Base-by-base conservation (phyloP, 1,140 invertebrate species). In the Leptinotarsa texana region DNA sequence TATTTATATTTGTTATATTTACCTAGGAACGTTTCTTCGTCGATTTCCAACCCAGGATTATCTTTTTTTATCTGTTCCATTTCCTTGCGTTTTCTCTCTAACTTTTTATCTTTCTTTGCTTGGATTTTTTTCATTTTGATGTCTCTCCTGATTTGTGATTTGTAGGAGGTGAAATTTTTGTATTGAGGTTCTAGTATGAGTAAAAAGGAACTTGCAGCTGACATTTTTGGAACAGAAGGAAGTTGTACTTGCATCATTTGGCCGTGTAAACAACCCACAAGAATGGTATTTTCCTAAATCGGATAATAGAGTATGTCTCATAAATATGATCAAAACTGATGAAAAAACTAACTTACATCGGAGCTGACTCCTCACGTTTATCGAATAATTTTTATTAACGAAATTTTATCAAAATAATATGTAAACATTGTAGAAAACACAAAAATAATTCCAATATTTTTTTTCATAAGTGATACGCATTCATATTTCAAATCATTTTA, bases 101-200 rank as follows among this genome's bases (percentile, higher is more conserved):
- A 79, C 82, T 89, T 91, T 62, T 85, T 85, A 67, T 88, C 86
- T 77, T 87, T 90, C 13, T 83, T 82, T 63, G 80, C 76, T 76
- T 89, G 85, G 3, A 85, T 84, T 69, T 86, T 80, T 4, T 79
- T 76, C 1, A 86, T 78, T 13, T 85, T 77, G 15, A 86, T 77
- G 66, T 90, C 86, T 21, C 89, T 82, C 21, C 87, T 81, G 57
- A 92, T 88, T 18, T 83, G 81, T 24, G 89, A 89, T 82, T 92
- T 92, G 0, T 90, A 87, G 0, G 89, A 90, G 24, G 83, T 79
- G 78, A 91, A 92, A 72, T 84, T 83, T 21, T 89, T 87, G n/a
- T 74, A 74, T 73, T 81, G 84, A 11, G 83, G 69, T n/a, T 84
- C 80, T n/a, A 85, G 80, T 65, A 83, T 68, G 70, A 91, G 78